phyloP scores from a whole-genome alignment of 2,797 vertebrate genomes.

The Tenualosa ilisha region DNA sequence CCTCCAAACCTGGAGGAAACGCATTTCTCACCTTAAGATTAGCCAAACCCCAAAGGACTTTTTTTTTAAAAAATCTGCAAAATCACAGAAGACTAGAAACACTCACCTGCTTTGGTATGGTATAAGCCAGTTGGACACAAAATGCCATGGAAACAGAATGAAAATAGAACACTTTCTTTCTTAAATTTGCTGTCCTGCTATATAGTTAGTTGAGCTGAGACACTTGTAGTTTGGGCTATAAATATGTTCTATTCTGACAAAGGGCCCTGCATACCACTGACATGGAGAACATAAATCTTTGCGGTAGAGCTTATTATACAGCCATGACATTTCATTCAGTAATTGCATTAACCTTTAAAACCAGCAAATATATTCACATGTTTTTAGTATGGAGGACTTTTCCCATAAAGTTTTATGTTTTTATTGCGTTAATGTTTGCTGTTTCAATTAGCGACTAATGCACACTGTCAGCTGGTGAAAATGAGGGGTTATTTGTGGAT shows the following conservation, averaged over 20 bases:
- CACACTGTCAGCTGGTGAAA: conserved; percentile 16
- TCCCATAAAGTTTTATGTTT: conserved; percentile 18
- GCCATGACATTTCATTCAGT: neutral
- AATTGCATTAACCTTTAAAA: neutral
- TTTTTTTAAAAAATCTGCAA: neutral
- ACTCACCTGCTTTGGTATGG: neutral
- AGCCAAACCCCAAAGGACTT: no score
- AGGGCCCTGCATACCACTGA: neutral
- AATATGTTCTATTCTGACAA: neutral
- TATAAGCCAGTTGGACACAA: neutral
- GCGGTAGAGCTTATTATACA: neutral
- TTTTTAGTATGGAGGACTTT: conserved; percentile 23
- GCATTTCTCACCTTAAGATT: neutral
- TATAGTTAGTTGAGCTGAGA: no score
- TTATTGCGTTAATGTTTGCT: neutral
- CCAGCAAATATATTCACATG: neutral
- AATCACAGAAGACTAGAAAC: neutral
- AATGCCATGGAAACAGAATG: no score
- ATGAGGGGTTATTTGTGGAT: conserved; percentile 45
- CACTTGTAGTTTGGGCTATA: neutral
- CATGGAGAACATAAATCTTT: neutral
- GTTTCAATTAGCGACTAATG: conserved; percentile 20
- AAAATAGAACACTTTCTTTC: no score
- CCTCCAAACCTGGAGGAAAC: neutral
- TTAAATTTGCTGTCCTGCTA: no score